Evolutionary conservation across 2,888 invertebrate species (phyloP).

Genomic region (Cephus spinipes): DNA sequence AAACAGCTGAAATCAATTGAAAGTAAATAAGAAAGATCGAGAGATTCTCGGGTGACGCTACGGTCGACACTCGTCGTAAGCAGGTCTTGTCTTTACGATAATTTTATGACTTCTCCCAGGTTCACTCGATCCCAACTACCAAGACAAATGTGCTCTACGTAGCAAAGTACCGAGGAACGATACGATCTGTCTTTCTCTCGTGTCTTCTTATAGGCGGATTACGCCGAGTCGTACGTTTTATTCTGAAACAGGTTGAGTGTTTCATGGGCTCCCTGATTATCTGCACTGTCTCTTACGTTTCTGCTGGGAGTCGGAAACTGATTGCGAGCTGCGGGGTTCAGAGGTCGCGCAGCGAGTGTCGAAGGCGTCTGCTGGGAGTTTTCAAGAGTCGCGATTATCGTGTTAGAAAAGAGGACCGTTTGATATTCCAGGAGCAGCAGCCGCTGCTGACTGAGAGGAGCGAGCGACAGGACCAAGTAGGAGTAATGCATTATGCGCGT

Average conservation of each 20-base stretch:
- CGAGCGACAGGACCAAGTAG: not conserved
- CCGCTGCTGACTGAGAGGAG: not conserved
- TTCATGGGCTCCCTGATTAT: not conserved
- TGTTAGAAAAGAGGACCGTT: not conserved
- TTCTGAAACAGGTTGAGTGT: not conserved
- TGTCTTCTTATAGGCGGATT: not conserved
- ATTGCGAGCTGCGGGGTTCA: not conserved
- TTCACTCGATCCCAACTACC: not conserved
- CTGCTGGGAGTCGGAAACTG: not conserved
- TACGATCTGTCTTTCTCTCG: not conserved
- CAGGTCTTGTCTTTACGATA: not conserved
- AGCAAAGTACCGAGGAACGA: not conserved
- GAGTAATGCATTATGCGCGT: conserved; percentile 33
- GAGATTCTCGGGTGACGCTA: not conserved
- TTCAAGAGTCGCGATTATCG: not conserved
- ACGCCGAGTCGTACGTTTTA: not conserved
- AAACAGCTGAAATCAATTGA: not conserved
- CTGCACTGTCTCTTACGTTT: not conserved
- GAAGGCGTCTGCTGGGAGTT: not conserved
- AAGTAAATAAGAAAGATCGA: not conserved
- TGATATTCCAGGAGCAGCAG: conserved; percentile 3
- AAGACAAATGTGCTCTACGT: not conserved
- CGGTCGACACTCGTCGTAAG: not conserved
- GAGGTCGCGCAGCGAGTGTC: not conserved
- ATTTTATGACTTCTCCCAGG: not conserved